Evolutionary conservation across 2,797 vertebrate genomes (phyloP), one percentile per base, ranked within the genome.

Genomic region (Pseudochirops cupreus): DNA sequence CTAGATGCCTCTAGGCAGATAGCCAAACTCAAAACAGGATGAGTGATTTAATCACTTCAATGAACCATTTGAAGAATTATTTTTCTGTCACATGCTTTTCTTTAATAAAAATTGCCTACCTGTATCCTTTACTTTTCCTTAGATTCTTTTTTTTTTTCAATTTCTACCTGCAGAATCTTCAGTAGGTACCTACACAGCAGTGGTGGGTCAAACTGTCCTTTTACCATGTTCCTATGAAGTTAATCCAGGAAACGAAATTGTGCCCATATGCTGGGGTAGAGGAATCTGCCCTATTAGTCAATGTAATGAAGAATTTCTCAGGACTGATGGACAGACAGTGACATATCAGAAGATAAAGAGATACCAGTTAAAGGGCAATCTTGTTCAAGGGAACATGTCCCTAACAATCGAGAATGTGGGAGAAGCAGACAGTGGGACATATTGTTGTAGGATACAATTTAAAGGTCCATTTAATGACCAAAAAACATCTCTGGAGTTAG

Each of bases 391-490:
- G 0, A 97, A 99, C 0, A 99, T 99, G 95, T 99, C 99, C 33
- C 98, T 99, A 97, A 99, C 98, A 0, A 99, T 99, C 14, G 7
- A 93, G 92, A 97, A 97, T 0, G 98, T 99, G 0, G 91, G 94
- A 55, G 97, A 98, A 92, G 93, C 56, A 0, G 99, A 99, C 98
- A 98, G 98, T 0, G 99, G 99, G 82, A 96, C 0, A 0, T 99
- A 99, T 1, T 99, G 99, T 97, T 99, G 99, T 95, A 99, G 99
- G 0, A 98, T 99, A 97, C 96, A 99, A 10, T 94, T 99, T 96
- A 91, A 97, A 0, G 99, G 99, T 31, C 97, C 0, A 97, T 98
- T 99, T 98, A 99, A 99, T 5, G 99, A 99, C 28, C 67, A 97
- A 21, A 97, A 96, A 93, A 90, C 14, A 1, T 93, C 98, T 29